phyloP scores from a whole-genome alignment of 2,888 invertebrate species.

The Acheta domesticus region DNA sequence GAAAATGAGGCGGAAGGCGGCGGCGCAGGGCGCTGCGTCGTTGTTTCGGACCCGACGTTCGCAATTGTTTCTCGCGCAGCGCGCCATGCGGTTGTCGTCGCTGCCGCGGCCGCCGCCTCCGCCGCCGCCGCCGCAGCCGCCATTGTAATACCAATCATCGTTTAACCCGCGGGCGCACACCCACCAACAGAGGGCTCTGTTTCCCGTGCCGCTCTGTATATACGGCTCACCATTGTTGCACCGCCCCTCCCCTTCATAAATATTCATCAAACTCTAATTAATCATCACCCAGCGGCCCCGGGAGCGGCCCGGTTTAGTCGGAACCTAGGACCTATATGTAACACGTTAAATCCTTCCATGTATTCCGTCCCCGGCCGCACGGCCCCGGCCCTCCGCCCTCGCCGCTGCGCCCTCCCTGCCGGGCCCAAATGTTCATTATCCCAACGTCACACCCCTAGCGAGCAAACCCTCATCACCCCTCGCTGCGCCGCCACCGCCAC shows the following conservation, averaged over 20 bases:
- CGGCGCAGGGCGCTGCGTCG: constrained; percentile 22
- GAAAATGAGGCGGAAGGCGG: not conserved
- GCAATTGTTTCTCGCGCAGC: constrained; percentile 31
- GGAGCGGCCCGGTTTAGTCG: constrained; percentile 32
- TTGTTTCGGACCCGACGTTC: constrained; percentile 27
- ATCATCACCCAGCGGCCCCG: constrained; percentile 46
- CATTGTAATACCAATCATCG: constrained; percentile 36
- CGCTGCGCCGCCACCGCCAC: not conserved
- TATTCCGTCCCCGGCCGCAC: not conserved
- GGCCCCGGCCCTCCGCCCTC: not conserved
- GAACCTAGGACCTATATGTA: constrained; percentile 20
- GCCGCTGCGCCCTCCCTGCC: not conserved
- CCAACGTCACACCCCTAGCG: constrained; percentile 32
- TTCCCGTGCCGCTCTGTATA: constrained; percentile 29
- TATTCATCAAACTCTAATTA: constrained; percentile 51
- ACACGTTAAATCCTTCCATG: constrained; percentile 27
- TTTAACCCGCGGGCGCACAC: constrained; percentile 27
- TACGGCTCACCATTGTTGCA: constrained; percentile 33
- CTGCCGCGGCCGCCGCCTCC: not conserved
- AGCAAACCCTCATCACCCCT: constrained; percentile 18
- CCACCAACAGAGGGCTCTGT: constrained; percentile 18
- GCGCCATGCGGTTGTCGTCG: not conserved
- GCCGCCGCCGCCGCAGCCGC: constrained; percentile 22
- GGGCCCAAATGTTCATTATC: constrained; percentile 33
- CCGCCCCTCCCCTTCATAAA: constrained; percentile 44